Evolutionary conservation across 2,888 invertebrate species (phyloP).

Genomic region (Stenotaenia linearis): DNA sequence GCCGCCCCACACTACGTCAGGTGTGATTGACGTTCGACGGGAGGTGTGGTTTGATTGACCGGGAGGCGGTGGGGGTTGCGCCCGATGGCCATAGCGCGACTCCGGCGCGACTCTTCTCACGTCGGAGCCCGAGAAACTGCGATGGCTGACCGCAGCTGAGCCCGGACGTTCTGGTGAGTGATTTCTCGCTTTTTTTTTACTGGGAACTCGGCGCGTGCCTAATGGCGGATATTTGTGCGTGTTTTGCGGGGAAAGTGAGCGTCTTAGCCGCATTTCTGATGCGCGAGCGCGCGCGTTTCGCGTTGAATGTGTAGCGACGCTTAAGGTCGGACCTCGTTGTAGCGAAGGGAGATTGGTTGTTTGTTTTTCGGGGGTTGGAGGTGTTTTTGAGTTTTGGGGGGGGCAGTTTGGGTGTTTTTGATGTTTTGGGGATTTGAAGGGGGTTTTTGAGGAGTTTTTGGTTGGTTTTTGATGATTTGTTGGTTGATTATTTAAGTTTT

Average conservation of each 20-base stretch:
- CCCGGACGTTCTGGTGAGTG: background rate
- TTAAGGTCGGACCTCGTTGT: background rate
- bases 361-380: no score
- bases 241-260: no score
- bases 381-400: no score
- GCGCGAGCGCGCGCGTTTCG: background rate
- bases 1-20: background rate
- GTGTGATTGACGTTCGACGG: background rate
- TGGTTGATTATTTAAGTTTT: no score
- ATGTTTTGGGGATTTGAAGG: no score
- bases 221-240: no score
- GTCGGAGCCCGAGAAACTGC: background rate
- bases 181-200: background rate
- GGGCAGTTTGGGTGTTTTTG: no score
- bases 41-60: background rate
- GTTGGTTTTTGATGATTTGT: no score
- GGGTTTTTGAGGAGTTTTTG: no score
- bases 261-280: slow-evolving; percentile 27
- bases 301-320: background rate
- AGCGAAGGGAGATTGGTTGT: background rate
- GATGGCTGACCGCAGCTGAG: background rate
- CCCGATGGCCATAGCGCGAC: background rate
- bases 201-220: background rate
- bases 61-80: background rate
- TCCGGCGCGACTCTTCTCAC: background rate